Evolutionary conservation across 2,797 vertebrate species (phyloP).

Genomic region (Mallotus villosus): DNA sequence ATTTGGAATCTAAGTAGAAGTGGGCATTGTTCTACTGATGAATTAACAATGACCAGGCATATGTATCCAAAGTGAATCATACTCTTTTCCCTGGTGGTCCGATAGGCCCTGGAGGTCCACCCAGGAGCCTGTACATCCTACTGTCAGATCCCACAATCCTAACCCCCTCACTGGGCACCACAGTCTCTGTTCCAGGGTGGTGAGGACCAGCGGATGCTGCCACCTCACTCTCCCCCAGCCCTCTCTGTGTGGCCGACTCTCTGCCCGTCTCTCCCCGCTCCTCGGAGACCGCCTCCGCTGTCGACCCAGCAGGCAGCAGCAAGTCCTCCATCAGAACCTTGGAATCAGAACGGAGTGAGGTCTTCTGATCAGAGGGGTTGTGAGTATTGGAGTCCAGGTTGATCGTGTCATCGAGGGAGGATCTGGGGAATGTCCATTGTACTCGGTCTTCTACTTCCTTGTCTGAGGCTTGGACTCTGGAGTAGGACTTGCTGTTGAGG

Average conservation of each 20-base stretch:
- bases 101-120: constrained; percentile 59
- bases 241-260: constrained; percentile 2
- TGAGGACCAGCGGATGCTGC: neutral
- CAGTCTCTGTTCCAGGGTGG: constrained; percentile 4
- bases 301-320: constrained; percentile 21
- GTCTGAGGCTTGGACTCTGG: neutral
- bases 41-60: constrained; percentile 22
- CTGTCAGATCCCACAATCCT: constrained; percentile 18
- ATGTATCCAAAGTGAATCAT: constrained; percentile 47
- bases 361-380: constrained; percentile 11
- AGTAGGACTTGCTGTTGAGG: constrained; percentile 36
- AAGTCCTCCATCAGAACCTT: constrained; percentile 40
- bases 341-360: constrained; percentile 13
- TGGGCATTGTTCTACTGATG: constrained; percentile 3
- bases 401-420: constrained; percentile 11
- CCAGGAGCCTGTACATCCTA: constrained; percentile 47
- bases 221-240: neutral
- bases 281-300: neutral
- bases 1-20: constrained; percentile 23
- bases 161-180: constrained; percentile 36
- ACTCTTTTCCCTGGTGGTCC: constrained; percentile 73
- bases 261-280: constrained; percentile 7
- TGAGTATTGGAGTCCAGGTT: constrained; percentile 28
- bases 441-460: constrained; percentile 39
- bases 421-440: constrained; percentile 38